Base-by-base conservation (phyloP, 2,888 invertebrate genomes). In the Pseudoips prasinana region DNA sequence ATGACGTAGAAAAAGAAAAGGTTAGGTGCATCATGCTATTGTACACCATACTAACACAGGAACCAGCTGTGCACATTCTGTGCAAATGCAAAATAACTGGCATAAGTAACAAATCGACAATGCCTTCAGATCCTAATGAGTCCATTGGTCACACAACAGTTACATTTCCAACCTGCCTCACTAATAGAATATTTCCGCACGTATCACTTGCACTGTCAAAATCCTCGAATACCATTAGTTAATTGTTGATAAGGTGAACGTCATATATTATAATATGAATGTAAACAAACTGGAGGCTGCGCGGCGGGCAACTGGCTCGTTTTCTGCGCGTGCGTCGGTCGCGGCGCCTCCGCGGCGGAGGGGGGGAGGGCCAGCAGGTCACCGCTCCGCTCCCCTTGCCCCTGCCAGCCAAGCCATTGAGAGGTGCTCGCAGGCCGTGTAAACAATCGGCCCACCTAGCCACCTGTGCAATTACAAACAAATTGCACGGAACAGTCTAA, bases 231-330 rank as follows among this genome's bases (percentile, higher is more conserved):
- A 37, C 39, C 34, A 44, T 26, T 36, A 39, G 37, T 49, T 40
- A 39, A 25, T 41, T 22, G 41, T 25, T 14, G 31, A 48, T 37
- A 33, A 31, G 30, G 39, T 42, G 41, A 62, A 54, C 60, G 58
- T 62, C 70, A 72, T 64, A 51, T 58, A 58, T 51, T 53, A 39
- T 52, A 57, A 50, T 20, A 20, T 64, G 50, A 59, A 66, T 78
- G 83, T 86, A 83, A 87, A 87, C 84, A 88, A 87, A 76, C 77
- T 73, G 78, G 84, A 87, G 87, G 86, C 85, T 85, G 84, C 78
- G 80, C 83, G 82, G 76, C 80, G 74, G 65, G 71, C 83, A 76
- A 85, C 88, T 86, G 85, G 82, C 79, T 76, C 58, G 66, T 64
- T 74, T 66, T 69, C 64, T 81, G 86, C 86, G 85, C 84, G 77